Evolutionary conservation across 2,113 vertebrate species (phyloP), one percentile per base, ranked within the genome.

Genomic region (Ia io): DNA sequence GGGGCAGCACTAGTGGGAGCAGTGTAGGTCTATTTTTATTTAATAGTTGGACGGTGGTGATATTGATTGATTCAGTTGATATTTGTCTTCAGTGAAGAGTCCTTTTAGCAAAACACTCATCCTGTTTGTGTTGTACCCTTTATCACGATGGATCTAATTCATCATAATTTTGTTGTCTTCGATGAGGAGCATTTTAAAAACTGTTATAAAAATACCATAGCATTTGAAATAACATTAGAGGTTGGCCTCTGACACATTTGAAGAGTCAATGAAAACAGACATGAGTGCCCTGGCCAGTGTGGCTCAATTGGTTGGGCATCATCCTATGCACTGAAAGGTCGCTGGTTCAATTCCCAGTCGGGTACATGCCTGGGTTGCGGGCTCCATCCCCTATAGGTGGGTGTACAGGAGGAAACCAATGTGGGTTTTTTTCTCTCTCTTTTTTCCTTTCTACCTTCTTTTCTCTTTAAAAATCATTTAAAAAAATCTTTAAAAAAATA

Each of bases 41-140:
- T 77, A 83, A 56, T 44, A 47, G 32, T 69, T 96, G 35, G 12
- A 73, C 4, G 22, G 30, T 74, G n/a, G 78, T 79, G 69, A 76
- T 74, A 44, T 23, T 93, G 30, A 86, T 86, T 1, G 10, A 70
- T 74, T 95, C 44, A 44, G 71, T 79, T 77, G 35, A 59, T 71
- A 5, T 91, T 95, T 86, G 69, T 94, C 53, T 96, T 86, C 32
- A 16, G 30, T 65, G 77, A 95, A 92, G 32, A 84, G 30, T 92
- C 40, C 32, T 85, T 96, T 95, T 78, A 76, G 78, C 37, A 92
- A 84, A 53, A 78, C 23, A 69, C 23, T 82, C 6, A 32, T 86
- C 49, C 56, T 65, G 1, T 83, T 95, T 96, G 30, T 95, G 23
- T 47, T 93, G 28, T 83, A 40, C 35, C 51, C 32, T 97, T 90